Percentiles rank a stretch among this genome's conserved stretches.
Conservation (phyloP, 2,113 vertebrate species). For the cat (Felis catus) region DNA sequence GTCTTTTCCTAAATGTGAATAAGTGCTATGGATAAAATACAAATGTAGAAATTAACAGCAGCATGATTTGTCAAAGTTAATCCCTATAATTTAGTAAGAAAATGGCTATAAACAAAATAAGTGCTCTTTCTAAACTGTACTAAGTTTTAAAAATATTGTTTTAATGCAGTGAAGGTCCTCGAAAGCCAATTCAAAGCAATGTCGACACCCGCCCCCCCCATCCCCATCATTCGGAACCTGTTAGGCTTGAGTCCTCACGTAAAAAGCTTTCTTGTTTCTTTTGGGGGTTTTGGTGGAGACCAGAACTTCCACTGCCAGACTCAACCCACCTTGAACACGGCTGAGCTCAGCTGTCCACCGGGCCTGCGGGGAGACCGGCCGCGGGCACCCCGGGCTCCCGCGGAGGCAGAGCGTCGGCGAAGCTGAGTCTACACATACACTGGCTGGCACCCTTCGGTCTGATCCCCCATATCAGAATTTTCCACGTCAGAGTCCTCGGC, state of each 20-base stretch:
- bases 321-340: conserved; percentile 59
- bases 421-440: conserved; percentile 92
- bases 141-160: conserved; percentile 82
- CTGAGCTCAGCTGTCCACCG: conserved; percentile 56
- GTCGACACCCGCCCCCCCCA: conserved; percentile 67
- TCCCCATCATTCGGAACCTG: conserved; percentile 67
- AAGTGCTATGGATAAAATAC: conserved; percentile 87
- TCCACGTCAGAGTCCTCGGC: conserved; percentile 77
- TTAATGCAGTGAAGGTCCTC: conserved; percentile 80
- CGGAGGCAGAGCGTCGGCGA: background rate
- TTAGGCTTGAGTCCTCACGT: conserved; percentile 45
- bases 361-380: background rate
- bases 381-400: rapidly evolving
- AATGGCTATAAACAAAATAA: conserved; percentile 89
- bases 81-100: conserved; percentile 88
- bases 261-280: background rate
- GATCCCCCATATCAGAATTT: conserved; percentile 80
- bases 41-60: conserved; percentile 88
- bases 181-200: conserved; percentile 71
- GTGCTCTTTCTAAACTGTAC: conserved; percentile 86
- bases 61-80: conserved; percentile 88
- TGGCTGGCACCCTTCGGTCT: conserved; percentile 93
- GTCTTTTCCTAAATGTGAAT: conserved; percentile 83
- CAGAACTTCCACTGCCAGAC: conserved; percentile 74
- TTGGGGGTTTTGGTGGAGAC: conserved; percentile 58